Conservation (phyloP, 2,888 invertebrate genomes). For the Callosobruchus maculatus region DNA sequence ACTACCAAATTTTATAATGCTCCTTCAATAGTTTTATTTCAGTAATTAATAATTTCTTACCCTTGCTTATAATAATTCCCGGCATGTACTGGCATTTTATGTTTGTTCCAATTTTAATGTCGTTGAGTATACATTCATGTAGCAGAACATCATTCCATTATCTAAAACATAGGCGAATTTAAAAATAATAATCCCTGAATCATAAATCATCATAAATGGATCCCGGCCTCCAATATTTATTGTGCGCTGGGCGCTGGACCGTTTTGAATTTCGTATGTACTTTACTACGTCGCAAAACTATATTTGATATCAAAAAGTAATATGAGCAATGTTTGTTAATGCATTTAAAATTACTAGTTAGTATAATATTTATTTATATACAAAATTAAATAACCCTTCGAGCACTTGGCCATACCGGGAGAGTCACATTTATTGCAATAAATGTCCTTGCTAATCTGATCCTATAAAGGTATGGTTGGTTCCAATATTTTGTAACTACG, state of each 20-base stretch:
- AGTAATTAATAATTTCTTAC: too few species aligned
- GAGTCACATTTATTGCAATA: neutral
- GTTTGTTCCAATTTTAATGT: too few species aligned
- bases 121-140: too few species aligned
- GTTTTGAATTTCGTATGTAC: slow-evolving; percentile 6
- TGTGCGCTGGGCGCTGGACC: neutral
- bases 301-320: neutral
- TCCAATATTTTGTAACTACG: too few species aligned
- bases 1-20: too few species aligned
- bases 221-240: neutral
- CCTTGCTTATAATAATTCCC: too few species aligned
- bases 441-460: neutral
- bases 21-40: too few species aligned
- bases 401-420: slow-evolving; percentile 1
- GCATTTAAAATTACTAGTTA: slow-evolving; percentile 11
- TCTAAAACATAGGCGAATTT: too few species aligned
- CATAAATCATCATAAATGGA: neutral
- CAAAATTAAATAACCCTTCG: slow-evolving; percentile 12
- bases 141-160: too few species aligned
- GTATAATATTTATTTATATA: slow-evolving; percentile 19
- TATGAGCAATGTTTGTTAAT: neutral
- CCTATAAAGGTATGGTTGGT: too few species aligned
- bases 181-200: neutral
- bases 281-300: slow-evolving; percentile 1
- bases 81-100: too few species aligned